phyloP scores from a whole-genome alignment of 2,113 vertebrate genomes.

The Pelvicachromis taeniatus region DNA sequence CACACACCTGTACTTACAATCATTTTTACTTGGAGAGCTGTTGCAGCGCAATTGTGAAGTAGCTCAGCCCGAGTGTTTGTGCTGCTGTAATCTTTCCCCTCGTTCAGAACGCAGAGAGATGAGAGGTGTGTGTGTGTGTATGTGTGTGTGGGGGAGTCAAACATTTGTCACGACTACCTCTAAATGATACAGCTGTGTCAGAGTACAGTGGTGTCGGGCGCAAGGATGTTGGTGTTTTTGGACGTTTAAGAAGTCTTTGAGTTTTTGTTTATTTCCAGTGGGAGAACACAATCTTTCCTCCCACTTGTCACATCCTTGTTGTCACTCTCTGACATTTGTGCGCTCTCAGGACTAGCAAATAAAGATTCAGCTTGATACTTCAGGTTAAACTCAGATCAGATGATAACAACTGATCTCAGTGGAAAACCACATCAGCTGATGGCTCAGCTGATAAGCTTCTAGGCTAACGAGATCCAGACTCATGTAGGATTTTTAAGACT shows the following conservation, averaged over 20 bases:
- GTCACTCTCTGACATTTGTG: not conserved
- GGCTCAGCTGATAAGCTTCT: not conserved
- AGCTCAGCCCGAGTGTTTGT: constrained; percentile 41
- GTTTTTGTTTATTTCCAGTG: not conserved
- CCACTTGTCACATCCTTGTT: not conserved
- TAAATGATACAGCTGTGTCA: constrained; percentile 28
- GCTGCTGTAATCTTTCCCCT: constrained; percentile 24
- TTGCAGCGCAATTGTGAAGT: constrained; percentile 8
- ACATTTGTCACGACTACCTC: constrained; percentile 18
- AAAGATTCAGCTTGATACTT: too few relatives aligned
- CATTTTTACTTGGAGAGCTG: constrained; percentile 37
- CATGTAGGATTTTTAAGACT: rapidly evolving
- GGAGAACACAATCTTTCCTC: not conserved
- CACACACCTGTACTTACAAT: constrained; percentile 7
- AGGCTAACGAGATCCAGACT: not conserved
- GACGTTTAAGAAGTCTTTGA: not conserved
- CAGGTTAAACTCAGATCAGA: not conserved
- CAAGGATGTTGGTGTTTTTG: not conserved
- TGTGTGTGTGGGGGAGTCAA: constrained; percentile 6
- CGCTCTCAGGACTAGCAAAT: not conserved
- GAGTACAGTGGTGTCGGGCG: not conserved
- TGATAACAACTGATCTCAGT: not conserved
- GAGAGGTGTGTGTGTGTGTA: not conserved
- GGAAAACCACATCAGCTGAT: not conserved
- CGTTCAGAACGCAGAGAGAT: not conserved